Evolutionary conservation across 2,113 vertebrate species (phyloP).

Genomic region (Neolamprologus longior): DNA sequence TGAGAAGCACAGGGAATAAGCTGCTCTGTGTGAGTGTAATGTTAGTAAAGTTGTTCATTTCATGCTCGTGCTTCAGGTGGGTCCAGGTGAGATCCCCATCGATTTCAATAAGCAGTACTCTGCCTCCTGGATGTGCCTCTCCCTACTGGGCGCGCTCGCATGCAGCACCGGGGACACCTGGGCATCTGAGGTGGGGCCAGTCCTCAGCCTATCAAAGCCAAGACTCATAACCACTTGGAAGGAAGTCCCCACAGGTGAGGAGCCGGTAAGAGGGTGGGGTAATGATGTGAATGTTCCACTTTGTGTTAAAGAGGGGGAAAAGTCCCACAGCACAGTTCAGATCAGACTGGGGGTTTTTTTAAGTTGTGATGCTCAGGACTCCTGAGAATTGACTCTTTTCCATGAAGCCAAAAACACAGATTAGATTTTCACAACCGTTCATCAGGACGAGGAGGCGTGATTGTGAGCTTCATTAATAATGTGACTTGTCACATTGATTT

Average conservation of each 20-base stretch:
- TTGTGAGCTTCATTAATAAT: background rate
- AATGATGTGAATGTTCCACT: background rate
- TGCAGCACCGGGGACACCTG: conserved; percentile 90
- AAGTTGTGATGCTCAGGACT: background rate
- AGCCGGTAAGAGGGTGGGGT: background rate
- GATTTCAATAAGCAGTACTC: conserved; percentile 89
- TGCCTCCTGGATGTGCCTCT: conserved; percentile 94
- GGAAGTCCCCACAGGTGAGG: conserved; percentile 86
- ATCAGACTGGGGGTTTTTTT: rapidly evolving
- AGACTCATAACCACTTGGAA: conserved; percentile 92
- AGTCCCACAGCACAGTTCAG: background rate
- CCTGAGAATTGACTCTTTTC: background rate
- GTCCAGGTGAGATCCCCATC: conserved; percentile 88
- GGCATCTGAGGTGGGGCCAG: conserved; percentile 89
- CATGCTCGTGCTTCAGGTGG: conserved; percentile 56
- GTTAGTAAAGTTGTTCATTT: background rate
- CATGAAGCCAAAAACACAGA: background rate
- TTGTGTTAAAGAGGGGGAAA: background rate
- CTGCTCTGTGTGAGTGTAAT: background rate
- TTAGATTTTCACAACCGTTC: background rate
- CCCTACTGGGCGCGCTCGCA: conserved; percentile 87
- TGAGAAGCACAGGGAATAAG: background rate
- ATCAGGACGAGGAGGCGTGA: background rate
- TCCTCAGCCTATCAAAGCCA: conserved; percentile 79
- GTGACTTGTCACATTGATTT: background rate